A percentile compares a stretch with the other conserved stretches of the same genome.
Conservation (phyloP, 92 coral and sea anemone species). For the Epizoanthus ramosus region DNA sequence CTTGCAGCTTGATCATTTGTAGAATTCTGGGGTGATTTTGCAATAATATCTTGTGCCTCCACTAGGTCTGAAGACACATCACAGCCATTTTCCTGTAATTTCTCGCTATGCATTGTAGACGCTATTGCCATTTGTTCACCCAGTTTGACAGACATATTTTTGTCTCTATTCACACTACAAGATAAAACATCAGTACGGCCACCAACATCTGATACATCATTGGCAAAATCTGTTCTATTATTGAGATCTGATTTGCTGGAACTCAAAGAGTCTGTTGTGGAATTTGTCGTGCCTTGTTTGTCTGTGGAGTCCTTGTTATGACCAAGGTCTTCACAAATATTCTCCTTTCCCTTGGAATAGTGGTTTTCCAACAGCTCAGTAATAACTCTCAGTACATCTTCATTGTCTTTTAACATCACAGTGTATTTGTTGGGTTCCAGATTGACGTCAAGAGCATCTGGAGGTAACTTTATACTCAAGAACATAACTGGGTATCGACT, state of each 20-base stretch:
- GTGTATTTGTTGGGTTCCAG: conserved; percentile 93
- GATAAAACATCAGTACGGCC: background rate
- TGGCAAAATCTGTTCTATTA: background rate
- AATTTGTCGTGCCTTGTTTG: conserved; percentile 1
- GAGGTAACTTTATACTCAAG: conserved; percentile 70
- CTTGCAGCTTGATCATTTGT: background rate
- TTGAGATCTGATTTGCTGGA: background rate
- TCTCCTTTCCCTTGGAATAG: conserved; percentile 51
- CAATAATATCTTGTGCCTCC: background rate
- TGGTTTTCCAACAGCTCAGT: conserved; percentile 61
- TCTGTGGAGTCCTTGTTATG: background rate
- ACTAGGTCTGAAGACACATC: background rate
- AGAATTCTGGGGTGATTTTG: background rate
- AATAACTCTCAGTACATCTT: conserved; percentile 64
- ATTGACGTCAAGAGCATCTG: conserved; percentile 81
- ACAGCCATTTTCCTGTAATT: background rate
- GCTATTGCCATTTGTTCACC: background rate
- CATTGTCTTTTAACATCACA: conserved; percentile 84
- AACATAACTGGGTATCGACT: conserved; percentile 79
- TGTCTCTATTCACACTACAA: background rate
- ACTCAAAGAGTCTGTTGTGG: background rate
- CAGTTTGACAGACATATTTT: background rate
- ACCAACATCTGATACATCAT: background rate
- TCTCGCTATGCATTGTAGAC: background rate
- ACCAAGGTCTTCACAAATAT: background rate